Base-by-base conservation (phyloP, 2,113 vertebrate species). In the Barnardius zonarius region DNA sequence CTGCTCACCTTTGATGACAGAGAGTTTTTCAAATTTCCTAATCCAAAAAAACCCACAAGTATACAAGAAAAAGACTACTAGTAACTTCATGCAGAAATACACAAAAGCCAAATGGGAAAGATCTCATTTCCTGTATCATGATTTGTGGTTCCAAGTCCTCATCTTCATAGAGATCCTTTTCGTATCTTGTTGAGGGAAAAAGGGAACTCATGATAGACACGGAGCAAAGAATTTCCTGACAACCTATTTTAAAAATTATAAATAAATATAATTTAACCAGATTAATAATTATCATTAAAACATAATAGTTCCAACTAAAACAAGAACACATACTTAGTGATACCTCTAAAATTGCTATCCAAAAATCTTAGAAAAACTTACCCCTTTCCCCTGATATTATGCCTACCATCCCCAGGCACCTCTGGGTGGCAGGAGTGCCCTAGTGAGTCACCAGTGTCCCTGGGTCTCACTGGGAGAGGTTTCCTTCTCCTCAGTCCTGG, bases 351-450 rank as follows among this genome's bases (percentile, higher is more conserved):
- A 63, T 17, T 63, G 2, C 57, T 59, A 48, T 35, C 5, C 6
- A 77, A 62, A 64, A 68, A n/a, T 4, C 13, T 49, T 39, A 63
- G 16, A 10, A 54, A 54, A 24, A 69, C 12, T 59, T 67, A 6
- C 0, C 4, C 17, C 9, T 46, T 87, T 84, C 15, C 7, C 83
- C 25, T 61, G 9, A 11, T 37, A 3, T 55, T 83, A 77, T 22
- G 7, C 9, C 6, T 66, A 24, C 1, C 1, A 3, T 80, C 5
- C 5, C 15, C 20, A 67, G 41, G 30, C 2, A 7, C 22, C 6
- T 88, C 28, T 13, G 13, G 4, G 3, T 39, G 16, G 14, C 19
- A 64, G 8, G n/a, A 62, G 2, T 55, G 8, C 3, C 3, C 1
- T 14, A 41, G 11, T 33, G 11, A 25, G 9, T 44, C 31, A 33